Conservation (phyloP, 2,888 invertebrate species). For the Cactoblastis cactorum region DNA sequence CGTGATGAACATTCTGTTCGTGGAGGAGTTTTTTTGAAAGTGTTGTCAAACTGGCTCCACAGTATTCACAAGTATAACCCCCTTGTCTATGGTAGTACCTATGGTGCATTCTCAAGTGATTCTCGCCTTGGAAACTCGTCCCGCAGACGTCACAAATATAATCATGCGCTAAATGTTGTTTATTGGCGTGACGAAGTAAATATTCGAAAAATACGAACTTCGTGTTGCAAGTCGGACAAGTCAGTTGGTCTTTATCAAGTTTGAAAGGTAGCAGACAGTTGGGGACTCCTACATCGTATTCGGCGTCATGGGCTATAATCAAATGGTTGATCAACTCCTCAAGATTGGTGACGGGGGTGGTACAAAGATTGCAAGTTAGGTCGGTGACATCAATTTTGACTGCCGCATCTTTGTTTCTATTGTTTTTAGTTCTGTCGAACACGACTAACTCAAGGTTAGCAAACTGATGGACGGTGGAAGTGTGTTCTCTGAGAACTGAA, state of each 20-base stretch:
- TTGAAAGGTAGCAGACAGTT: slow-evolving; percentile 68
- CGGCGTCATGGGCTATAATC: slow-evolving; percentile 68
- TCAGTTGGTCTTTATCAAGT: slow-evolving; percentile 57
- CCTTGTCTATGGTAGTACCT: slow-evolving; percentile 68
- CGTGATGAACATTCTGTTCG: slow-evolving; percentile 64
- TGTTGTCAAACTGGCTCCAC: slow-evolving; percentile 69
- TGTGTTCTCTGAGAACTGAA: slow-evolving; percentile 49
- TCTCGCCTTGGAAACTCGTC: slow-evolving; percentile 70
- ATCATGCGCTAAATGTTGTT: slow-evolving; percentile 64
- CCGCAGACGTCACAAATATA: slow-evolving; percentile 72
- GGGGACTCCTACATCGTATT: slow-evolving; percentile 62
- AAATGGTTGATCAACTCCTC: slow-evolving; percentile 66
- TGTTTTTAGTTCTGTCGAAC: slow-evolving; percentile 62
- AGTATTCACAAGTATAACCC: slow-evolving; percentile 63
- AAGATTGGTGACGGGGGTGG: slow-evolving; percentile 42
- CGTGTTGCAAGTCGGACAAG: slow-evolving; percentile 62
- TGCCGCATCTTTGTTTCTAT: slow-evolving; percentile 66
- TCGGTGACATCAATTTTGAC: slow-evolving; percentile 67
- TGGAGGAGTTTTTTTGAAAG: slow-evolving; percentile 66
- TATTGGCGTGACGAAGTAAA: slow-evolving; percentile 63
- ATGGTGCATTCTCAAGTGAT: slow-evolving; percentile 69
- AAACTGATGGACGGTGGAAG: slow-evolving; percentile 45
- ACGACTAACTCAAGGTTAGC: slow-evolving; percentile 61
- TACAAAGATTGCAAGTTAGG: slow-evolving; percentile 58
- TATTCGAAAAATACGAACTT: slow-evolving; percentile 71